Base-by-base conservation (phyloP, 2,797 vertebrate genomes). In the Enteromius mattozi region DNA sequence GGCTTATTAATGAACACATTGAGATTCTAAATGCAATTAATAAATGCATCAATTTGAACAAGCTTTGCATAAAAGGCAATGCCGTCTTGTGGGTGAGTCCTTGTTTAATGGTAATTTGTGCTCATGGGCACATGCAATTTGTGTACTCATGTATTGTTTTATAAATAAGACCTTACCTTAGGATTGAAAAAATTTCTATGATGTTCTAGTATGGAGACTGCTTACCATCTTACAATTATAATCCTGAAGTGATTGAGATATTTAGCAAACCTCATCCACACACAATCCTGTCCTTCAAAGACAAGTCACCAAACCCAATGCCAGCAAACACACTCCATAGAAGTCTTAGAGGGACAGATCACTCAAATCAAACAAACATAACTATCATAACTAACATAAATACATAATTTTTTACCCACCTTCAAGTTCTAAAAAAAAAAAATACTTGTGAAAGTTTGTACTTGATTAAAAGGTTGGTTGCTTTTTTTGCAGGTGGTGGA, bases 1-100 rank as follows among this genome's bases (percentile, higher is more conserved):
- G 27, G 51, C 17, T 30, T 71, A 71, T 72, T n/a, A 81, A 72
- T n/a, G 19, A 72, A 61, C 6, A 45, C 69, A 81, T 47, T 61
- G 56, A n/a, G 12, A 81, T 81, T 63, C 27, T 61, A 7, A 81
- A 33, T 16, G 12, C 54, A 63, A 72, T 72, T 81, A 16, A 72
- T 47, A 49, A 17, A 33, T 63, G 80, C 37, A 72, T 72, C 19
- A 81, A 16, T 42, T 51, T 37, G 13, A 69, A 51, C 21, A 54
- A 21, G 30, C 19, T 51, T 79, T 68, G 63, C 78, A 68, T 68
- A 14, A 40, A 80, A 69, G 49, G 33, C 14, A 40, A 76, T 17
- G 65, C 14, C 7, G 3, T 71, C 16, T 71, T 27, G 14, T 27
- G n/a, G 35, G 35, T 17, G 7, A 81, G 16, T 42, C 24, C 9